Percentiles rank a stretch among this genome's conserved stretches.
Conservation (phyloP, 2,797 vertebrate species). For the Sebastes oblongus region DNA sequence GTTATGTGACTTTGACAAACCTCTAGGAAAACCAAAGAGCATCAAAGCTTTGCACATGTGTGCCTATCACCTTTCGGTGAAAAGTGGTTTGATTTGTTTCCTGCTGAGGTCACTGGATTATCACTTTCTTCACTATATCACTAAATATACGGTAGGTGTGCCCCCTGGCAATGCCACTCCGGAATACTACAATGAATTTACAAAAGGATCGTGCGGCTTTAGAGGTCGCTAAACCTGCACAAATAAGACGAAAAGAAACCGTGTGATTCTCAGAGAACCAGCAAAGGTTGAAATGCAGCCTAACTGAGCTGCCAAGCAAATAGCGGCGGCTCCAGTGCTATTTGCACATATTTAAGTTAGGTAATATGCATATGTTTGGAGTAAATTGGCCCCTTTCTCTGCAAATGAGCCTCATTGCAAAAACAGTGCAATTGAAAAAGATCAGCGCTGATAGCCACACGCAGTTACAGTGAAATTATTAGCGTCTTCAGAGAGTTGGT, state of each 20-base stretch:
- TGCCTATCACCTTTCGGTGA: slow-evolving; percentile 1
- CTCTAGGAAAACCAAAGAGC: slow-evolving; percentile 26
- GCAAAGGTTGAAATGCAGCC: not conserved
- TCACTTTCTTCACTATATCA: not conserved
- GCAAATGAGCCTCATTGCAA: not conserved
- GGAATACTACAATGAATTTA: not conserved
- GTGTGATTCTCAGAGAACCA: not conserved
- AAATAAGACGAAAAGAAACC: not conserved
- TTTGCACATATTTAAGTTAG: too few relatives aligned
- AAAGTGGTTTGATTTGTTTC: not conserved
- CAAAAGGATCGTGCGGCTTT: not conserved
- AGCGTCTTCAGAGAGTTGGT: not conserved
- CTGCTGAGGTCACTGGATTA: not conserved
- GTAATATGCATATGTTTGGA: not conserved
- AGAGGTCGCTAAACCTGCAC: not conserved
- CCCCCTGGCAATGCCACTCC: not conserved
- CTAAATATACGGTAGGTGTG: not conserved
- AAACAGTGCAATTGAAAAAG: not conserved
- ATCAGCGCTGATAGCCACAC: not conserved
- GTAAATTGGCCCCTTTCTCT: not conserved
- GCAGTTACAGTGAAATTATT: not conserved
- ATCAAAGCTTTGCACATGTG: slow-evolving; percentile 19
- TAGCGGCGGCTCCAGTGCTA: too few relatives aligned
- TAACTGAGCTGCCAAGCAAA: not conserved
- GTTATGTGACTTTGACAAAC: slow-evolving; percentile 27